Percentiles rank a stretch among this genome's conserved stretches.
These are phyloP conservation scores for Thera britannica DNA, from an alignment of 2,888 invertebrate species.

Conservation along the genomic window DNA sequence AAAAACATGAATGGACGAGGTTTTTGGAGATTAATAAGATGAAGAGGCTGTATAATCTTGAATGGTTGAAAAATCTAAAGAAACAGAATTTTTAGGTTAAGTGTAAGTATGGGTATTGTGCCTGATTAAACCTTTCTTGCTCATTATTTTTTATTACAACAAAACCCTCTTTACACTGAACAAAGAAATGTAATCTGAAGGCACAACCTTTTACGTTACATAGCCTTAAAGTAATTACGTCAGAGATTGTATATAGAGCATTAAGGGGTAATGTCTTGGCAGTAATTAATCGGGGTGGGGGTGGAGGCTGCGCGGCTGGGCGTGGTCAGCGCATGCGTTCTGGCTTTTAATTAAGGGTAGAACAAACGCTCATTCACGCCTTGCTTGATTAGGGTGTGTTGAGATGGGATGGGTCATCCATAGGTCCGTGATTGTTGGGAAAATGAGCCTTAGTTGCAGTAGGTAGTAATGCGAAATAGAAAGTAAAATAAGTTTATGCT, in stretches of 20 bases:
- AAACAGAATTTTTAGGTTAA: neutral
- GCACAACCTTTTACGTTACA: slow-evolving; percentile 21
- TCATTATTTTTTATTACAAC: slow-evolving; percentile 23
- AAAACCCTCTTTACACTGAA: slow-evolving; percentile 14
- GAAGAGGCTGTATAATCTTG: too few species aligned
- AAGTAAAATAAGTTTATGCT: too few species aligned
- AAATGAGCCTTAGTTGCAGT: slow-evolving; percentile 47
- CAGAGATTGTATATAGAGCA: slow-evolving; percentile 64
- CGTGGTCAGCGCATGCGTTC: slow-evolving; percentile 80
- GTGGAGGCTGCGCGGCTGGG: slow-evolving; percentile 80
- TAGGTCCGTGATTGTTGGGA: slow-evolving; percentile 25
- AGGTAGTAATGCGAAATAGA: neutral
- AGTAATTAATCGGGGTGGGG: slow-evolving; percentile 73
- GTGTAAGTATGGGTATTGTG: neutral
- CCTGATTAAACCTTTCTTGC: slow-evolving; percentile 10
- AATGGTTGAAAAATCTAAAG: neutral
- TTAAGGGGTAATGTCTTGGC: slow-evolving; percentile 82
- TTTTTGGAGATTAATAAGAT: too few species aligned
- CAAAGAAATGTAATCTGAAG: slow-evolving; percentile 29
- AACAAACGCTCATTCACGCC: slow-evolving; percentile 80
- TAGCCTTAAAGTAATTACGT: slow-evolving; percentile 45
- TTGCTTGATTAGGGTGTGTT: slow-evolving; percentile 71
- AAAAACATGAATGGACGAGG: too few species aligned
- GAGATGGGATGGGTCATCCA: slow-evolving; percentile 37
- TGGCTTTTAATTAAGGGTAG: slow-evolving; percentile 73